Evolutionary conservation across 1,140 invertebrate species (phyloP).

Genomic region (Zaprionus inermis): DNA sequence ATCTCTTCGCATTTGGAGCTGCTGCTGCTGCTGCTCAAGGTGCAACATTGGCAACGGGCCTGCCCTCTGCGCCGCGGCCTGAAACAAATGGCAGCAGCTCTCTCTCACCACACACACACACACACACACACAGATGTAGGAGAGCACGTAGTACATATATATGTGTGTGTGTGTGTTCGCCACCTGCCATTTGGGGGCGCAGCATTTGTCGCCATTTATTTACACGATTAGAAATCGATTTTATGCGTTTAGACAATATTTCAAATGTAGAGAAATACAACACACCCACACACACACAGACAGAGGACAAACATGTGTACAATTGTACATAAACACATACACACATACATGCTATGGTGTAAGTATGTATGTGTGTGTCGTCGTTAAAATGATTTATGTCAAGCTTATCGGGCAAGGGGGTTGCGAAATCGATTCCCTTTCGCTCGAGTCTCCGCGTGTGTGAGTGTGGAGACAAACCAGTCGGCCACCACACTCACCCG

Average conservation of each 20-base stretch:
- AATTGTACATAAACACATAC: conserved; percentile 1
- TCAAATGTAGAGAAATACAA: conserved; percentile 62
- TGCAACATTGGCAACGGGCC: conserved; percentile 64
- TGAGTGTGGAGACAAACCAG: not conserved
- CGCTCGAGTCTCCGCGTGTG: not conserved
- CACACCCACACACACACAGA: not conserved
- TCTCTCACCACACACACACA: conserved; percentile 18
- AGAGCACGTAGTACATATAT: conserved; percentile 7
- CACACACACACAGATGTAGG: not conserved
- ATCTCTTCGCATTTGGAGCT: conserved; percentile 49
- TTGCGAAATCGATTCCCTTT: conserved; percentile 35
- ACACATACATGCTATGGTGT: conserved; percentile 8
- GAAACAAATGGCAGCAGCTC: conserved; percentile 47
- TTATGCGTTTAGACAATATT: conserved; percentile 78
- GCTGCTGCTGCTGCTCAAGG: conserved; percentile 47
- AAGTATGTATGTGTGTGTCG: conserved; percentile 26
- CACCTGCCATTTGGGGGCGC: conserved; percentile 46
- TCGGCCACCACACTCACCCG: not conserved
- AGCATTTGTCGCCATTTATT: conserved; percentile 81
- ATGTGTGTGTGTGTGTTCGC: conserved; percentile 21
- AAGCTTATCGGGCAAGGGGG: conserved; percentile 59
- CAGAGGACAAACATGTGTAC: not conserved
- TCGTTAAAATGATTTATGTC: conserved; percentile 79
- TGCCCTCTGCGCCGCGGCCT: conserved; percentile 20
- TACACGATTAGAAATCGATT: conserved; percentile 82